Base-by-base conservation (phyloP, 64 coral and sea anemone genomes). In the Pocillopora verrucosa region DNA sequence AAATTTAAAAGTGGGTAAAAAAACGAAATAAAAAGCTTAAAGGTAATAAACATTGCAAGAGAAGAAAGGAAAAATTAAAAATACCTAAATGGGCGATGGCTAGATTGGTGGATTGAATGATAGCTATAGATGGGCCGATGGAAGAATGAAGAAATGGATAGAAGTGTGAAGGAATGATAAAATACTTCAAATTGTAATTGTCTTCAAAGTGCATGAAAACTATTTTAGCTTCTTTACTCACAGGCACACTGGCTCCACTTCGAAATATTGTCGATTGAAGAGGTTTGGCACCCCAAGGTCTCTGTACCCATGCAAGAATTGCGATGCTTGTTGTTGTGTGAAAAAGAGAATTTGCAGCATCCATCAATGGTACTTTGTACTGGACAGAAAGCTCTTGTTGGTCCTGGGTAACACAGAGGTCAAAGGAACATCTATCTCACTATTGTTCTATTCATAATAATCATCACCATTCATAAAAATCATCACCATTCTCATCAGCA, bases 271-370 rank as follows among this genome's bases (percentile, higher is more conserved):
- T 25, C 76, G 34, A 56, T 70, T n/a, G 80, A 16, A 16, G 72
- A 73, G 16, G 37, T 58, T n/a, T 13, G 11, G 56, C 90, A 91
- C 90, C 90, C 77, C 19, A 83, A 56, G 10, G 5, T 9, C 24
- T 10, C 13, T 0, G 2, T 17, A 24, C 61, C 57, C 16, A 20
- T 19, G 41, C 90, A 91, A 0, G 51, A 60, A 41, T 86, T 60
- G 20, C 26, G 30, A 56, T n/a, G 14, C 58, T 4, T 84, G 9
- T 64, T 45, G 9, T 85, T 65, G 61, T 19, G 77, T 57, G 78
- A 20, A 19, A 91, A 91, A 2, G 90, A 82, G 36, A 91, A 91
- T 10, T 76, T 73, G 56, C 90, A 91, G 72, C 90, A 19, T 45
- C 90, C 81, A 76, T 13, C 16, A 1, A 35, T 57, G 14, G 90